Percentiles rank a stretch among this genome's conserved stretches.
Evolutionary conservation across 2,113 vertebrate genomes (phyloP).

Genomic region (Heterocephalus glaber): DNA sequence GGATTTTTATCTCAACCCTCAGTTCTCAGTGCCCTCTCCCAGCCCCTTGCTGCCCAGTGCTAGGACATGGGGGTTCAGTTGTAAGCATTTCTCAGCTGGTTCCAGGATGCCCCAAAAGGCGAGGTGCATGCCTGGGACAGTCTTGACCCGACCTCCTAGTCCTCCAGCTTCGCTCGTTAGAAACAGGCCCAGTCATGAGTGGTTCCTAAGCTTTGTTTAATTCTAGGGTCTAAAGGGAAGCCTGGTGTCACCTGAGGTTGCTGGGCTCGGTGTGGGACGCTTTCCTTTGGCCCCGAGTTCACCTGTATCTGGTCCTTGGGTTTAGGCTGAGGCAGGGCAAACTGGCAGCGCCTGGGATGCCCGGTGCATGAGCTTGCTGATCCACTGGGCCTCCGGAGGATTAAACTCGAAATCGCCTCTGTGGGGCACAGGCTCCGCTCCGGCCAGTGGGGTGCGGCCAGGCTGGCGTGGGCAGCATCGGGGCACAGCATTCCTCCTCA

Average conservation of each 20-base stretch:
- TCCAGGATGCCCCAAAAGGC: accelerated
- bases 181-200: background rate
- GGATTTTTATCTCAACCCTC: background rate
- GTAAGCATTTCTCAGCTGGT: background rate
- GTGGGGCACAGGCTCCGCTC: background rate
- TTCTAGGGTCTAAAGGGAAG: background rate
- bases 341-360: accelerated
- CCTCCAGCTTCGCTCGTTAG: background rate
- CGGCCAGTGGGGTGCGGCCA: background rate
- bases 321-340: accelerated
- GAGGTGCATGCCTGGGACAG: accelerated
- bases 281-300: background rate
- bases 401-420: background rate
- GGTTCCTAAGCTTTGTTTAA: too few species aligned
- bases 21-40: background rate
- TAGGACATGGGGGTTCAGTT: background rate
- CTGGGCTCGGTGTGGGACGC: background rate
- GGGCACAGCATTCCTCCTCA: background rate
- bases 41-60: background rate
- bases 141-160: background rate
- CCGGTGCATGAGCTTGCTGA: background rate
- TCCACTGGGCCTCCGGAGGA: background rate
- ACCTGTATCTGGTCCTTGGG: background rate
- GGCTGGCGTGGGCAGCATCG: background rate
- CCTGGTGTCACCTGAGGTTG: background rate